Conservation (phyloP, 2,113 vertebrate genomes). For the Carassius auratus region DNA sequence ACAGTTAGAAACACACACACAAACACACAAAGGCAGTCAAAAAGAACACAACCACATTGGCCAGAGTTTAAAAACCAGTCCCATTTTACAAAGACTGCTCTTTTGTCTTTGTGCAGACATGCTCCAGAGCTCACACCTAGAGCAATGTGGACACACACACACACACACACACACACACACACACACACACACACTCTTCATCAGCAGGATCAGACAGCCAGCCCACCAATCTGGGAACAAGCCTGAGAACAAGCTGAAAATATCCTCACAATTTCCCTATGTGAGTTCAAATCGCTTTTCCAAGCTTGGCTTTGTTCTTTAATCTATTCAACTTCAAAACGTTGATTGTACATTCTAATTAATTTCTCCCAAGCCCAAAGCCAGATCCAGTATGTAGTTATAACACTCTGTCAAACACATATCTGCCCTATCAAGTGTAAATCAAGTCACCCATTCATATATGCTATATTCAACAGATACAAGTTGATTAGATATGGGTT, state of each 20-base stretch:
- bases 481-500: background rate
- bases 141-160: background rate
- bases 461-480: background rate
- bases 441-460: background rate
- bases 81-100: background rate
- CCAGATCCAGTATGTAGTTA: background rate
- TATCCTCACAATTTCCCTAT: conserved; percentile 16
- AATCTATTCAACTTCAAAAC: conserved; percentile 37
- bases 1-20: background rate
- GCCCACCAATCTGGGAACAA: conserved; percentile 28
- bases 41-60: background rate
- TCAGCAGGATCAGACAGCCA: conserved; percentile 12
- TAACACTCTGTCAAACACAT: background rate
- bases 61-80: background rate
- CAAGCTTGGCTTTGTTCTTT: conserved; percentile 24
- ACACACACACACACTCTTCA: conserved; percentile 7
- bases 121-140: conserved; percentile 10
- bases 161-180: too few species aligned
- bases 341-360: background rate
- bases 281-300: conserved; percentile 1
- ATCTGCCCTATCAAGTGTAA: conserved; percentile 8
- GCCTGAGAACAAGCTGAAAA: conserved; percentile 8
- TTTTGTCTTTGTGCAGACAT: conserved; percentile 19
- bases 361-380: background rate
- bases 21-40: background rate